Base-by-base conservation (phyloP, 2,113 vertebrate genomes). In the Neolamprologus devosi region DNA sequence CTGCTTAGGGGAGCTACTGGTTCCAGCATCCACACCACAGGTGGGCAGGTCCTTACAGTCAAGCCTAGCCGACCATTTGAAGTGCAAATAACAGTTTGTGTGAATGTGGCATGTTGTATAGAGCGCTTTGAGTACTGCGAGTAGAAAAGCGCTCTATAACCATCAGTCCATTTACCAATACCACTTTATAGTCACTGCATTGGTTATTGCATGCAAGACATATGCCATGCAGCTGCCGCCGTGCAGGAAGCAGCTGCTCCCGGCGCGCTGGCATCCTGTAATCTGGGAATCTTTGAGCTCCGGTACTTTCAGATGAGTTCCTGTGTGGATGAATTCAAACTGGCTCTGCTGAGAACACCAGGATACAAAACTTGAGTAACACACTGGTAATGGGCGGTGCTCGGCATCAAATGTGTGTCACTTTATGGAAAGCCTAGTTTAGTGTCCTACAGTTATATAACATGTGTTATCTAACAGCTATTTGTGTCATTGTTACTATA, bases 101-200 rank as follows among this genome's bases (percentile, higher is more conserved):
- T 58, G 23, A 58, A 58, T 58, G 55, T 58, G 57, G 57, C 57
- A 30, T 30, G 26, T 4, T 58, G 47, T 49, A 49, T 0, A 49
- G 8, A 49, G 0, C 17, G 47, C 47, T 49, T 49, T 0, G 26
- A 58, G 57, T 17, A 30, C 57, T 30, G 26, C 0, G 14, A 58
- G 57, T 17, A 58, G 26, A 58, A 3, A 58, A 30, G 57, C 2
- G 2, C 55, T 3, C 14, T 9, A 58, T 5, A 28, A 58, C 13
- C 4, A 58, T 30, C 55, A 30, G 55, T 58, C 14, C 55, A 16
- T 58, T 58, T 30, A 58, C 55, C 55, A 58, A 28, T 0, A 58
- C 57, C 57, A 30, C 57, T 60, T 60, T 30, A 33, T 63, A 63
- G 58, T 63, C 16, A 63, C 9, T 63, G 28, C 58, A 33, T 10